These are phyloP conservation scores for Chaetops frenatus DNA, from an alignment of 2,113 vertebrate species.

Conservation along the genomic window DNA sequence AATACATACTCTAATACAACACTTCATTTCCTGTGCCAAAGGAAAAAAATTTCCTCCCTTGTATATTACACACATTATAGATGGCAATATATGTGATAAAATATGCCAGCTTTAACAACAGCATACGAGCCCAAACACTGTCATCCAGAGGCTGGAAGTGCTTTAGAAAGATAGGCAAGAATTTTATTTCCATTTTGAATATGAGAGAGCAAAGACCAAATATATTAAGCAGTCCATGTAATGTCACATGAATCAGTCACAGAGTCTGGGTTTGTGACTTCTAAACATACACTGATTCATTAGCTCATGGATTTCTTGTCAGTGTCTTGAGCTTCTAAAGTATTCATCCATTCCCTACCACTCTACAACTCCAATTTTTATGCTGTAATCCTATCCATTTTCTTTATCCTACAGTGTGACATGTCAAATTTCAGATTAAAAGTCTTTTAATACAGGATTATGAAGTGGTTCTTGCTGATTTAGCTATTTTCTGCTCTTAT, in stretches of 20 bases:
- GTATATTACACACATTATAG: neutral
- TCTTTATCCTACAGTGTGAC: neutral
- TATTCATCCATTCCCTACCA: neutral
- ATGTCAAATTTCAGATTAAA: constrained; percentile 17
- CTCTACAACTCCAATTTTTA: neutral
- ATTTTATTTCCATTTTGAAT: constrained; percentile 12
- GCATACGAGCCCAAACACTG: neutral
- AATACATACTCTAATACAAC: neutral
- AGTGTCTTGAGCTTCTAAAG: neutral
- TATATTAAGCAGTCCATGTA: neutral
- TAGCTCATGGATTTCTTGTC: constrained; percentile 33
- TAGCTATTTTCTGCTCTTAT: neutral
- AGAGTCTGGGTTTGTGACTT: neutral
- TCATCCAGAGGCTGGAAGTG: neutral
- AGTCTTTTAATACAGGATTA: neutral
- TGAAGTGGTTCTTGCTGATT: neutral
- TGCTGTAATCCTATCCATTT: constrained; percentile 9
- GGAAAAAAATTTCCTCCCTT: neutral
- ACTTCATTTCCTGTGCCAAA: neutral
- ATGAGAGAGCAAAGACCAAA: accelerated
- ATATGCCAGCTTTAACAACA: neutral
- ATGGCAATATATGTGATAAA: neutral
- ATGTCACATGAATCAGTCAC: neutral
- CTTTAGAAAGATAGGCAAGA: neutral
- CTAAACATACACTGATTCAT: neutral